Evolutionary conservation across 2,113 vertebrate species (phyloP).

Genomic region (Acanthisitta chloris): DNA sequence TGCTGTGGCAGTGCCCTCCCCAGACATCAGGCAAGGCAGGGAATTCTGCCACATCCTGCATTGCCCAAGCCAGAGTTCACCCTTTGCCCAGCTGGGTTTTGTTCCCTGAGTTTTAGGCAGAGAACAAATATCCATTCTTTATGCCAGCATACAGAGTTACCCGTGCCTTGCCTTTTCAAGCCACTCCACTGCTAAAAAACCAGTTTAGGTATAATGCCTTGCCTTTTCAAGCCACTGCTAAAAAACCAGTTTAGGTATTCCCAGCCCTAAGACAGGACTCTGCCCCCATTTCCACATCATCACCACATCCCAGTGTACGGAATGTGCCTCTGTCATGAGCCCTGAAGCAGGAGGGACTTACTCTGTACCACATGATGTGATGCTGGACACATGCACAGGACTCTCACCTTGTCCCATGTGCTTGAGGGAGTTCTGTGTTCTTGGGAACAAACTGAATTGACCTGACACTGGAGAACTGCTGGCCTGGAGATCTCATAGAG

Average conservation of each 20-base stretch:
- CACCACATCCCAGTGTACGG: neutral
- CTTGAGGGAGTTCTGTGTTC: neutral
- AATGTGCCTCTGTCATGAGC: neutral
- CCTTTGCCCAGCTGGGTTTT: neutral
- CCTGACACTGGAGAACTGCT: neutral
- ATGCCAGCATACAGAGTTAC: neutral
- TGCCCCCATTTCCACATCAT: neutral
- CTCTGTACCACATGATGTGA: neutral
- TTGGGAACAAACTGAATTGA: neutral
- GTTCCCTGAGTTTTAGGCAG: neutral
- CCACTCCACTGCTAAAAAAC: neutral
- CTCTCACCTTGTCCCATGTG: neutral
- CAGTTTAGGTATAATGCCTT: neutral
- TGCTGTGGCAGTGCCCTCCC: neutral
- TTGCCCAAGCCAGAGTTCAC: neutral
- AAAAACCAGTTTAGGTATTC: rapidly evolving
- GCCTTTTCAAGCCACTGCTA: neutral
- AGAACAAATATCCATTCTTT: neutral
- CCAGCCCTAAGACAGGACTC: neutral
- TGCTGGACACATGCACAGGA: neutral
- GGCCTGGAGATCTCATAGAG: neutral
- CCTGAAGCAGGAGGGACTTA: neutral
- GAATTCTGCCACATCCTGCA: neutral
- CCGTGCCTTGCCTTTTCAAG: neutral
- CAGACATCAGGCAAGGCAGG: neutral